phyloP scores from a whole-genome alignment of 2,113 vertebrate genomes.

The Ifrita kowaldi region DNA sequence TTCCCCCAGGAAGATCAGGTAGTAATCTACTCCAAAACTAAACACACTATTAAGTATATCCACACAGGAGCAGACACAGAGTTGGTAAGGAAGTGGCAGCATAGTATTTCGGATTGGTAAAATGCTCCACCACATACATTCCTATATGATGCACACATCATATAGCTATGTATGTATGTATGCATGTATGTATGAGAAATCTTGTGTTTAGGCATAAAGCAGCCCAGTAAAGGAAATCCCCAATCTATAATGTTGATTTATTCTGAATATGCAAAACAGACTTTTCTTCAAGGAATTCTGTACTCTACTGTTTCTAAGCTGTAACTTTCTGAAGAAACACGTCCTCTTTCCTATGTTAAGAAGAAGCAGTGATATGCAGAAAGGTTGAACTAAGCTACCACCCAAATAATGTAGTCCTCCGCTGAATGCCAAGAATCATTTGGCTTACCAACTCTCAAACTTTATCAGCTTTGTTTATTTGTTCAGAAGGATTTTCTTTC shows the following conservation, averaged over 20 bases:
- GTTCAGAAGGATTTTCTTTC: neutral
- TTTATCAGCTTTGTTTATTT: neutral
- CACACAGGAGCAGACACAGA: neutral
- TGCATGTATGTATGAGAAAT: neutral
- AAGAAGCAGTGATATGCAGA: neutral
- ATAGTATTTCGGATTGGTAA: neutral
- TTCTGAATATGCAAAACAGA: neutral
- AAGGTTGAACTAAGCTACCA: neutral
- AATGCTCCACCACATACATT: neutral
- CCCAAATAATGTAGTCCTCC: neutral
- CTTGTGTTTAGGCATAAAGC: neutral
- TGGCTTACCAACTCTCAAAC: neutral
- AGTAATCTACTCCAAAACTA: neutral
- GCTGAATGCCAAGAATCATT: neutral
- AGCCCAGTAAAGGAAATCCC: neutral
- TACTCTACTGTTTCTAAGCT: neutral
- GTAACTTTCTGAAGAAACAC: neutral
- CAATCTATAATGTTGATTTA: neutral
- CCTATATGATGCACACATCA: accelerated
- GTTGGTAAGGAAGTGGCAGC: neutral
- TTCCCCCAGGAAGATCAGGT: neutral
- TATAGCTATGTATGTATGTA: too few relatives aligned
- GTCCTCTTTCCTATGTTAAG: neutral
- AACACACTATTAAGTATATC: neutral
- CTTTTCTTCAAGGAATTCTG: neutral